Base-by-base conservation (phyloP, 37 sponge, comb jelly and placozoan species). In the Mnemiopsis leidyi region DNA sequence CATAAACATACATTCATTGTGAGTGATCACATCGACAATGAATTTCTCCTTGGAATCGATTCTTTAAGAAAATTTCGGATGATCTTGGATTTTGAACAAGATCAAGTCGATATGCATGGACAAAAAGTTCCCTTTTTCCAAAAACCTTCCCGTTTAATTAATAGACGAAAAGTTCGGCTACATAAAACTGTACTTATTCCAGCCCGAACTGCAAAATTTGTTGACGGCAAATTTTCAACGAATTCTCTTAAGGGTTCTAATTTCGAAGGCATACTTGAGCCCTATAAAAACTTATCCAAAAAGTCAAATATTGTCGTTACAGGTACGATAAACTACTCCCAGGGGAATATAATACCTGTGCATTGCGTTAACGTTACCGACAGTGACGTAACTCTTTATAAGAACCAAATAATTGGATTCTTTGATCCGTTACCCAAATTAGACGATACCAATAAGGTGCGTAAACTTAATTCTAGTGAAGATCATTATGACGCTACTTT, bases 381-480 rank as follows among this genome's bases (percentile, higher is more conserved):
- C 24, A 26, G 5, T 73, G 26, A 16, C 76, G 26, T 25, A 7
- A 73, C 76, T 7, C n/a, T 73, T 7, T 73, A 73, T 28, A 73
- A 73, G 24, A 73, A 73, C 24, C 76, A 73, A n/a, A 23, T 73
- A 7, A 73, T 73, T 26, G 76, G n/a, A n/a, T 73, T 73, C 76
- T n/a, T 73, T n/a, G 28, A 73, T 25, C 76, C 76, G 7, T 16
- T n/a, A 7, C 5, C 16, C 16, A n/a, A n/a, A 21, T 5, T 73
- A 26, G 76, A 73, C 5, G 24, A 73, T 73, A 5, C 24, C 5
- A 21, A 73, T 26, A 25, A 16, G 24, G 28, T 73, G 24, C 23
- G 24, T 16, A 23, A 28, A 26, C 5, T 73, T 5, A 73, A 16
- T 26, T 7, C 5, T 16, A 7, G 28, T 26, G 16, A 7, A n/a